A percentile compares a stretch with the other conserved stretches of the same genome.
These are phyloP conservation scores for Amphimedon queenslandica DNA, from an alignment of 37 sponge, comb jelly and placozoan species.

Conservation along the genomic window DNA sequence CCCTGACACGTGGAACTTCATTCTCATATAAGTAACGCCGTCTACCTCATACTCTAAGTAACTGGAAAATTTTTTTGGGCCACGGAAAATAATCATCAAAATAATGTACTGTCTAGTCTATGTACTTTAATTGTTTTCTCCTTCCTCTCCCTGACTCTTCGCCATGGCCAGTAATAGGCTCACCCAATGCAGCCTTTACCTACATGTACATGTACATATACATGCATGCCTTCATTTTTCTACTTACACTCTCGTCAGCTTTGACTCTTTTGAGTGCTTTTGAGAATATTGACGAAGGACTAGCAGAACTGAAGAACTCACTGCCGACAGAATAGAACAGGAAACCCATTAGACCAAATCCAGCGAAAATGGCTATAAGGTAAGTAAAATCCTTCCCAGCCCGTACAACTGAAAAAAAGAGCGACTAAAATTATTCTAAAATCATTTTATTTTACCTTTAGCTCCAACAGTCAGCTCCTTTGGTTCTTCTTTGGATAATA, in stretches of 20 bases:
- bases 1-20: conserved; percentile 79
- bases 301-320: conserved; percentile 66
- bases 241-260: conserved; percentile 44
- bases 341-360: conserved; percentile 64
- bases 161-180: conserved; percentile 74
- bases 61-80: conserved; percentile 17
- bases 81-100: background rate
- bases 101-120: too few relatives aligned
- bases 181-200: conserved; percentile 48
- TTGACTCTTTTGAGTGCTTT: conserved; percentile 65
- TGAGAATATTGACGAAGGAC: conserved; percentile 50
- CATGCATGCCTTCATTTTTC: background rate
- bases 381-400: conserved; percentile 76
- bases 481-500: conserved; percentile 32
- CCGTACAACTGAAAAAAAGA: conserved; percentile 45
- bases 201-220: conserved; percentile 11
- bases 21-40: conserved; percentile 55
- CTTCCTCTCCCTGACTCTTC: conserved; percentile 67
- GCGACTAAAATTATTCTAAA: background rate
- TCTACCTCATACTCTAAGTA: conserved; percentile 76
- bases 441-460: conserved; percentile 56
- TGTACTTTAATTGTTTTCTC: conserved; percentile 60
- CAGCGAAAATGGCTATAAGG: conserved; percentile 49
- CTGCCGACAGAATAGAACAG: conserved; percentile 64
- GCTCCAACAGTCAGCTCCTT: conserved; percentile 57